Base-by-base conservation (phyloP, 37 sponge, comb jelly and placozoan species). In the Ephydatia muelleri region DNA sequence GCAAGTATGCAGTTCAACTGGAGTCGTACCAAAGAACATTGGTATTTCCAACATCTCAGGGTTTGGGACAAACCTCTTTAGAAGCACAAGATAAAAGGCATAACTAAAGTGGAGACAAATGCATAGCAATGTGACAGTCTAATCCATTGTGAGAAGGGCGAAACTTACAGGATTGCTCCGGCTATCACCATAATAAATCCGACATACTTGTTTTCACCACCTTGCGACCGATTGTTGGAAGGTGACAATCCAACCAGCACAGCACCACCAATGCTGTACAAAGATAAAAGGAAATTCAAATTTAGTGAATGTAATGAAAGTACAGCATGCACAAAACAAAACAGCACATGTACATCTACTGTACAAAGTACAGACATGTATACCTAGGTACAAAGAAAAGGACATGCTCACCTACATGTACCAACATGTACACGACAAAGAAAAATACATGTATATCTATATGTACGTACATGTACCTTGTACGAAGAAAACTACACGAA, bases 11-110 rank as follows among this genome's bases (percentile, higher is more conserved):
- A 43, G 16, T 35, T 32, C 2, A 33, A 82, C 33, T 30, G 16
- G 57, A 57, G 13, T 27, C 80, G 23, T 70, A 93, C 93, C 94
- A 85, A 94, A 94, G 91, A 94, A 94, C 91, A 94, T 94, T 36
- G 94, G 94, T 36, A 94, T 84, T 28, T 94, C 94, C 75, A 94
- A 80, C 26, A 83, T 31, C 19, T 94, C 91, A 9, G 79, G 77
- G 38, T 88, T 37, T 6, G 73, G 38, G 22, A 90, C 91, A 6
- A 68, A 14, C 34, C 75, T 90, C 74, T 83, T 90, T 23, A 94
- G 88, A 30, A 94, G 74, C 33, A 90, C 91, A 40, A 94, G 82
- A 36, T 94, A 94, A 19, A 75, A 25, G 13, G 92, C 95, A 88
- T 91, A 94, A 14, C 92, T 91, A 68, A n/a, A 71, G 31, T 38